Evolutionary conservation across 2,113 vertebrate species (phyloP), one percentile per base, ranked within the genome.

Genomic region (Mus pahari): DNA sequence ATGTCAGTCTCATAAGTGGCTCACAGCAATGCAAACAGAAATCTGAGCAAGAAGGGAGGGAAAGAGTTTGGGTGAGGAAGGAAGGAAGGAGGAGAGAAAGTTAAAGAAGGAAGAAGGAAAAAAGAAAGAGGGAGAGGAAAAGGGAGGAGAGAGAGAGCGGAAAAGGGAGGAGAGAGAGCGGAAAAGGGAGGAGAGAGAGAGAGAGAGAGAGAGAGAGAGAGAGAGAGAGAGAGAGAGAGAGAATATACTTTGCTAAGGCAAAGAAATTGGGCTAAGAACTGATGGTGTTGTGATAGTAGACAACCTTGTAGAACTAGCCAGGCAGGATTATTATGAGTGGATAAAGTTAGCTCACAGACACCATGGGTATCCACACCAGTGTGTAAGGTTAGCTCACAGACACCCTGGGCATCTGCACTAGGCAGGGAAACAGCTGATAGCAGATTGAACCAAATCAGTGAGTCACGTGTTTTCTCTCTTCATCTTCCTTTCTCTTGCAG

Each of bases 121-220:
- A 1, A 3, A 39, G 6, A 17, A 39, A 4, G 2, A 20, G 1
- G 39, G 3, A 26, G 1, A 48, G 13, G 7, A 5, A 77, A 16
- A 7, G 74, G 14, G 17, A 33, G 77, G 3, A 31, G 19, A 28
- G 2, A 13, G 77, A 10, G 4, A 33, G 31, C n/a, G n/a, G n/a
- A n/a, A n/a, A 12, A 10, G 5, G n/a, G 1, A 39, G 9, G 71
- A 1, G 24, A 28, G 11, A 13, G 8, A 45, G 22, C n/a, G n/a
- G n/a, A n/a, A n/a, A 12, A 10, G 5, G n/a, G 1, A 39, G 9
- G 71, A 1, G 24, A 28, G 11, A 13, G 8, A 45, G 22, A 24
- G 9, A 22, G n/a, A 20, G 4, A 73, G 19, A 39, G 55, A 58
- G 17, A 19, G 55, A 58, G 17, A 58, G 17, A 58, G 55, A 19